These are phyloP conservation scores for Ibycter americanus DNA, from an alignment of 2,797 vertebrate species.

Conservation along the genomic window DNA sequence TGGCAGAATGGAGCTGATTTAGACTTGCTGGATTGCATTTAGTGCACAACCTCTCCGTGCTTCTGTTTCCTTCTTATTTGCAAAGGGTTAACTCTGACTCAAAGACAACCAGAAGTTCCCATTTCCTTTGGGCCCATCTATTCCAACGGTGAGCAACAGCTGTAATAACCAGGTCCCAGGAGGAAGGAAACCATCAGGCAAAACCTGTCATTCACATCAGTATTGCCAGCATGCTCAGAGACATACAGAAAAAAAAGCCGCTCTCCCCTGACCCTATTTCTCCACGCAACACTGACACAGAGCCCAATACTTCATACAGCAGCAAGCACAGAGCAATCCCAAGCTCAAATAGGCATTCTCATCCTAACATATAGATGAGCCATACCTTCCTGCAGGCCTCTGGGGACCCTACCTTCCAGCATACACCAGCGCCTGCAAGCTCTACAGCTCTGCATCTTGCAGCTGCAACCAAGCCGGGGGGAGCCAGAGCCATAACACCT, in stretches of 20 bases:
- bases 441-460: neutral
- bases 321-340: neutral
- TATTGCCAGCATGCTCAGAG: neutral
- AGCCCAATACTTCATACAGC: accelerated
- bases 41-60: accelerated
- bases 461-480: neutral
- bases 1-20: neutral
- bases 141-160: neutral
- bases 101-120: neutral
- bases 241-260: neutral
- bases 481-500: neutral
- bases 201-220: neutral
- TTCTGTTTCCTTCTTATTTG: slow-evolving; percentile 6
- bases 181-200: neutral
- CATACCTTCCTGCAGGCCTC: neutral
- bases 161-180: neutral
- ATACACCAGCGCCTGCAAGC: neutral
- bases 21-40: neutral
- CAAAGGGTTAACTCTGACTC: neutral
- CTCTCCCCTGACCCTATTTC: neutral
- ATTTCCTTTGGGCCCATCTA: neutral
- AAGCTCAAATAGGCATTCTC: neutral
- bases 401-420: neutral
- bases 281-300: neutral
- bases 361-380: neutral